Percentiles rank a stretch among this genome's conserved stretches.
These are phyloP conservation scores for Ceyx melanurus DNA, from an alignment of 2,113 vertebrate species.

Conservation along the genomic window DNA sequence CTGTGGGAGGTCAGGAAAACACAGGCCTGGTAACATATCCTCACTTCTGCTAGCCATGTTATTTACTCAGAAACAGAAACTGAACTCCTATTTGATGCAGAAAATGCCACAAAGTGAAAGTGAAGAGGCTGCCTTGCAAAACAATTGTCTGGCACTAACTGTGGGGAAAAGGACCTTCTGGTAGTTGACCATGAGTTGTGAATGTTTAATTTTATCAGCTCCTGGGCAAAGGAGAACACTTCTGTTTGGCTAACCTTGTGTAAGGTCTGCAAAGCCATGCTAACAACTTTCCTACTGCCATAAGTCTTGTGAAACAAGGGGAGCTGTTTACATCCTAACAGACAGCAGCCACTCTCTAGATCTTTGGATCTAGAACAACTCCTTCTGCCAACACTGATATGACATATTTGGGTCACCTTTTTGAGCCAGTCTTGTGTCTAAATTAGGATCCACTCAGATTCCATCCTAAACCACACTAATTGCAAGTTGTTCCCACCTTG, in stretches of 20 bases:
- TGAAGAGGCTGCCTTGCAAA: neutral
- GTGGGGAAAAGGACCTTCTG: rapidly evolving
- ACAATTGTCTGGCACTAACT: neutral
- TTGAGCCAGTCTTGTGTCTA: neutral
- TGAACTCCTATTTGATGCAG: neutral
- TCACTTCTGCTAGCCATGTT: neutral
- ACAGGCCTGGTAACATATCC: neutral
- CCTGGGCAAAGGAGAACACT: neutral
- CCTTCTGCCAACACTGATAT: neutral
- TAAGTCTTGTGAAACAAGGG: neutral
- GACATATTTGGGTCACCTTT: neutral
- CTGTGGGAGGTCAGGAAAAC: neutral
- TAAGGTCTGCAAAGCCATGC: neutral
- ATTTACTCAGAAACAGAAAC: neutral
- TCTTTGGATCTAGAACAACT: neutral
- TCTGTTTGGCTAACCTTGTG: neutral
- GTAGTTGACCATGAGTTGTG: neutral
- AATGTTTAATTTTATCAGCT: neutral
- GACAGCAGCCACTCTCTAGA: neutral
- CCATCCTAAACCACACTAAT: neutral
- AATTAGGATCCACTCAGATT: neutral
- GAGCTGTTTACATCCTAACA: neutral
- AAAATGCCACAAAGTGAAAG: neutral
- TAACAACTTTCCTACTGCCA: neutral
- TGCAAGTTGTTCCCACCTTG: neutral